Evolutionary conservation across 1,140 invertebrate species (phyloP).

Genomic region (Nylanderia fulva): DNA sequence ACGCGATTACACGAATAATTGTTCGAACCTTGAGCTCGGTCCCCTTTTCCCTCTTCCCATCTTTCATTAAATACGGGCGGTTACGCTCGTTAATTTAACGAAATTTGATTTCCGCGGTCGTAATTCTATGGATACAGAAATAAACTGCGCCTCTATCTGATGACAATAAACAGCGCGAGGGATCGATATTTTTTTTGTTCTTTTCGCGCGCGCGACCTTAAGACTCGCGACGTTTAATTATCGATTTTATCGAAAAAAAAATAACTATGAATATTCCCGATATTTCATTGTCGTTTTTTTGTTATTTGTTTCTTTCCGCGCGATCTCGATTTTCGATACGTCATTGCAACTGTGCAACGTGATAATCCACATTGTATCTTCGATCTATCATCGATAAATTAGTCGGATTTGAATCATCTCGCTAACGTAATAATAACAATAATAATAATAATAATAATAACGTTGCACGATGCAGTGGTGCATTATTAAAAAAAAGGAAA

Average conservation of each 20-base stretch:
- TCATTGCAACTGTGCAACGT: not conserved
- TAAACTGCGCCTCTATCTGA: conserved; percentile 34
- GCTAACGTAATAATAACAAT: no score
- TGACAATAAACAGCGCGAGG: not conserved
- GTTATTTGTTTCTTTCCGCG: not conserved
- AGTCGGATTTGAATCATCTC: not conserved
- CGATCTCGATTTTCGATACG: not conserved
- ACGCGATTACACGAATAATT: conserved; percentile 59
- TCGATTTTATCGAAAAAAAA: not conserved
- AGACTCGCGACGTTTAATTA: conserved; percentile 38
- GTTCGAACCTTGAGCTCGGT: conserved; percentile 44
- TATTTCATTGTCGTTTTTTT: conserved; percentile 1
- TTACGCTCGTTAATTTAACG: conserved; percentile 39
- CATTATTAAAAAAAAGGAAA: not conserved
- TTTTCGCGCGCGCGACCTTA: not conserved
- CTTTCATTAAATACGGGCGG: conserved; percentile 48
- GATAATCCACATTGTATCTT: not conserved
- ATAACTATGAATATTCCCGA: no score
- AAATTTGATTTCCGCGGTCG: conserved; percentile 41
- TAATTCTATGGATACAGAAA: conserved; percentile 40
- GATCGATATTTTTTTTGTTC: conserved; percentile 7
- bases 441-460: no score
- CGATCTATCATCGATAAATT: no score
- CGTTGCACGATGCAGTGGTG: not conserved
- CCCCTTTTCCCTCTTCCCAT: no score